These are phyloP conservation scores for Limnephilus rhombicus DNA, from an alignment of 2,888 invertebrate genomes.

Conservation along the genomic window DNA sequence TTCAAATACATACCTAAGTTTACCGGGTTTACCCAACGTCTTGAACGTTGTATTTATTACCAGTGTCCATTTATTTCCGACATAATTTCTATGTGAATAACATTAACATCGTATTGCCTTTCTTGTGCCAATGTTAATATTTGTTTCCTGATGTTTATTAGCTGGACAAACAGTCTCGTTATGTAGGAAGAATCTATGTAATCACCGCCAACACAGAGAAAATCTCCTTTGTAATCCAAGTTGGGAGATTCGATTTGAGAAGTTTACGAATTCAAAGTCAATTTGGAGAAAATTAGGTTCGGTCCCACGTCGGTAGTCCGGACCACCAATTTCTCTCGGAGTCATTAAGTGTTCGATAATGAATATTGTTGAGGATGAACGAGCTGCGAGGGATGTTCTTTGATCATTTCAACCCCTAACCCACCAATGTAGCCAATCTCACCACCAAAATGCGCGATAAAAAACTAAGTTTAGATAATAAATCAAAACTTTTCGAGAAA, in stretches of 20 bases:
- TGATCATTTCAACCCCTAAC: neutral
- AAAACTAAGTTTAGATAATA: too few relatives aligned
- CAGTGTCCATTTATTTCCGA: too few relatives aligned
- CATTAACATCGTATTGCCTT: neutral
- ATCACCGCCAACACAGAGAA: neutral
- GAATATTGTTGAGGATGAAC: constrained; percentile 34
- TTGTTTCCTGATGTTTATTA: neutral
- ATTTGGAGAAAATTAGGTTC: constrained; percentile 44
- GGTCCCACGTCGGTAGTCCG: constrained; percentile 22
- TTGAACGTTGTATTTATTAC: too few relatives aligned
- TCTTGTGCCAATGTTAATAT: neutral
- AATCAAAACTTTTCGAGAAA: too few relatives aligned
- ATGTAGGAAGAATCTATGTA: neutral
- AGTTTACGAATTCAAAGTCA: constrained; percentile 37
- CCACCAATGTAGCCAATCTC: neutral
- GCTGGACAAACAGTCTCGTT: neutral
- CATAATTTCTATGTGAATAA: neutral
- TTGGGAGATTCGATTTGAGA: constrained; percentile 34
- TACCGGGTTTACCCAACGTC: too few relatives aligned
- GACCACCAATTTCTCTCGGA: neutral
- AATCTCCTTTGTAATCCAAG: constrained; percentile 20
- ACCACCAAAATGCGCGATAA: neutral
- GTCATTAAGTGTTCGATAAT: constrained; percentile 49
- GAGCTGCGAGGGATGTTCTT: neutral
- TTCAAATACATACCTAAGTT: too few relatives aligned